These are phyloP conservation scores for Paralichthys olivaceus DNA, from an alignment of 2,113 vertebrate genomes.

Conservation along the genomic window DNA sequence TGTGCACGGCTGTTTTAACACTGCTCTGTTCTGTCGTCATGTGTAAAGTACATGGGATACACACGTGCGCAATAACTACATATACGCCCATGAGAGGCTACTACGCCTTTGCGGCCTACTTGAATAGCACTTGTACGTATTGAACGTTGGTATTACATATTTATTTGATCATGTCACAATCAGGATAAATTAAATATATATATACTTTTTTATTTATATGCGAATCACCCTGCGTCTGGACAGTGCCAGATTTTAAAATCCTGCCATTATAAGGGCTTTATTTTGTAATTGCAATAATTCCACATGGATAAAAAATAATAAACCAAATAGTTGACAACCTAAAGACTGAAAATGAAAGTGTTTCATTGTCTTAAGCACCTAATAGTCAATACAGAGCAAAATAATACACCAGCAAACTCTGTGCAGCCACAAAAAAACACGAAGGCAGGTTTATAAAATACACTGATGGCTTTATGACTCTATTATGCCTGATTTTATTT, in stretches of 20 bases:
- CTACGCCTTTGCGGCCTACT: background rate
- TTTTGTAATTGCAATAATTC: background rate
- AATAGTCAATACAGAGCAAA: background rate
- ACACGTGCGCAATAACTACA: background rate
- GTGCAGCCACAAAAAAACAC: background rate
- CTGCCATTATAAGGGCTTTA: background rate
- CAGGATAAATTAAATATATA: background rate
- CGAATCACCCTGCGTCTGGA: background rate
- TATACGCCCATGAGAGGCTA: background rate
- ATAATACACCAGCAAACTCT: background rate
- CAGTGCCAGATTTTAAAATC: too few relatives aligned
- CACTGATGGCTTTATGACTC: background rate
- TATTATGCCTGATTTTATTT: background rate
- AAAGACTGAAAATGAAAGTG: background rate
- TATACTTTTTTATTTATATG: background rate
- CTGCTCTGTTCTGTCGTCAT: background rate
- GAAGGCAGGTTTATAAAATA: background rate
- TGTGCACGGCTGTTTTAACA: constrained; percentile 2
- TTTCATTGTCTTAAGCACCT: background rate
- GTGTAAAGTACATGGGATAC: background rate
- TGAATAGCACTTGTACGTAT: background rate
- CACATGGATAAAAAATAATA: background rate
- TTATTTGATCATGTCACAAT: background rate
- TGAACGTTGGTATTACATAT: background rate
- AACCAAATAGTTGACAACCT: background rate